Evolutionary conservation across 2,797 vertebrate genomes (phyloP).

Genomic region (Phrynocephalus forsythii): DNA sequence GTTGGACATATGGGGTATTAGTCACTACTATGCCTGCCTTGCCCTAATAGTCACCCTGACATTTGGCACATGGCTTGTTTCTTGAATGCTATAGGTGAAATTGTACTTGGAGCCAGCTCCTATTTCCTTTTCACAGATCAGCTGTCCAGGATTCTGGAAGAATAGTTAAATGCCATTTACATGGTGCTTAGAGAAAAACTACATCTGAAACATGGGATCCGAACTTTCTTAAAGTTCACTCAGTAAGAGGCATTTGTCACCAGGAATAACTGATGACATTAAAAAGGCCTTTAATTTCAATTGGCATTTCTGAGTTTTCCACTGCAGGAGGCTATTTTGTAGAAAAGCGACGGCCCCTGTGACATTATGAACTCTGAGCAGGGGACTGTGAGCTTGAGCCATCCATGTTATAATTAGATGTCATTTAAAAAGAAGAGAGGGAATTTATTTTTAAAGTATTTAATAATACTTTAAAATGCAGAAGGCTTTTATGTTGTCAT

Average conservation of each 20-base stretch:
- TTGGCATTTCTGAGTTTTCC: constrained; percentile 22
- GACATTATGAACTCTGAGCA: neutral
- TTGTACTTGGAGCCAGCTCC: constrained; percentile 33
- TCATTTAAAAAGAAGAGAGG: neutral
- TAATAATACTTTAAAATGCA: too few relatives aligned
- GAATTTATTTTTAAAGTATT: neutral
- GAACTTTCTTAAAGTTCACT: constrained; percentile 46
- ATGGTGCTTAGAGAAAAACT: constrained; percentile 42
- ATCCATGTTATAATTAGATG: neutral
- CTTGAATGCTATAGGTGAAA: neutral
- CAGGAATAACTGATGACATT: constrained; percentile 4
- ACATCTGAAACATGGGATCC: constrained; percentile 10
- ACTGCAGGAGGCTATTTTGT: constrained; percentile 13
- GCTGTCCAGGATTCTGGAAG: constrained; percentile 26
- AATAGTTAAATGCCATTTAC: constrained; percentile 41
- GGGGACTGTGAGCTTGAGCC: neutral
- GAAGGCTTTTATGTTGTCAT: neutral
- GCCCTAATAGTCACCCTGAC: constrained; percentile 13
- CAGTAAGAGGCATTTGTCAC: constrained; percentile 33
- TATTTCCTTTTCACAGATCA: constrained; percentile 37
- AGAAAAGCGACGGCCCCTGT: neutral
- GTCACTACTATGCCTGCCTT: neutral
- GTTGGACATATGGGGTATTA: constrained; percentile 1
- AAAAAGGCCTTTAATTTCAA: constrained; percentile 27
- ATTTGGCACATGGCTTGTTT: neutral